Evolutionary conservation across 2,888 invertebrate genomes (phyloP), one percentile per base, ranked within the genome.

Genomic region (Chironomus tentans): DNA sequence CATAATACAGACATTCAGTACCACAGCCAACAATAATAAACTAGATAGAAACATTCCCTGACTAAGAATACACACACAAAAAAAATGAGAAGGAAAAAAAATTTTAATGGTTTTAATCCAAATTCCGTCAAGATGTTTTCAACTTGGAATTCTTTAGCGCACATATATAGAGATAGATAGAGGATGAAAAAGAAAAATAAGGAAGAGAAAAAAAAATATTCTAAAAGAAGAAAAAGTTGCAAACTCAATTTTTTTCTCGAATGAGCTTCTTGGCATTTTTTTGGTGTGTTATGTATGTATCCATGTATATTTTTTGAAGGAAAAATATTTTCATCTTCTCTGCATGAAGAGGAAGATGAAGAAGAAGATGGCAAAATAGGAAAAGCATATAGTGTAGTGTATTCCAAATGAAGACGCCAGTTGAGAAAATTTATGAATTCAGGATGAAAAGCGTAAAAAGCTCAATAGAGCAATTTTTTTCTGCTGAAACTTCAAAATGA

Each of bases 381-480:
- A 24, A 24, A 68, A 68, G 13, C 21, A 38, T 68, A 46, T 22
- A 69, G 22, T 56, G 13, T 7, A 56, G 18, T 22, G 70, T 61
- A 71, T 61, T 61, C 47, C 46, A 47, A 73, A 73, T 73, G 56
- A 73, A 73, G 73, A 73, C 73, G 73, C 73, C 73, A 73, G 65
- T 47, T 46, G 12, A 18, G 62, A 62, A 61, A 73, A 73, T 73
- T 73, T 73, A 73, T 71, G 50, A 56, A 56, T 68, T 47, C 56
- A 56, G 71, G 71, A 71, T 71, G 46, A 70, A 70, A 70, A 70
- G 70, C 70, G 22, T 28, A 71, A 71, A 71, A 71, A 71, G 71
- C 71, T 71, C 71, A 71, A 71, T 71, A 56, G 71, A 71, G 71
- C 24, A 24, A 71, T 71, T 71, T 71, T 69, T 70, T 71, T 71